Base-by-base conservation (phyloP, 2,797 vertebrate genomes). In the Serranus cabrilla region DNA sequence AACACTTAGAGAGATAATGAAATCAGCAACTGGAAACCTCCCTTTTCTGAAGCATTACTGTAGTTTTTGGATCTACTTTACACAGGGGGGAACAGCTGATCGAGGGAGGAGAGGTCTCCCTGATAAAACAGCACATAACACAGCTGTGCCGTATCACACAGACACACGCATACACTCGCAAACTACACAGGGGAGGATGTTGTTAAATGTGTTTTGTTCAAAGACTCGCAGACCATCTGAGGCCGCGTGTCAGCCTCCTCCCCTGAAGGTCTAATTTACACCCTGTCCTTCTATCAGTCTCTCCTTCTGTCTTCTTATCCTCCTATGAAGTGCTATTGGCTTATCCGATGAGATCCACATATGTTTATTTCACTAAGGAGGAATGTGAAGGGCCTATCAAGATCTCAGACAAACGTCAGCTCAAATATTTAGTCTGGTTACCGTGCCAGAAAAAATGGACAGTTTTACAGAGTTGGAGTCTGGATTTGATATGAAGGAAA, bases 191-290 rank as follows among this genome's bases (percentile, higher is more conserved):
- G 74, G 90, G 80, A 91, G 80, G 86, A 81, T 76, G 87, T 66
- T 89, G 82, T 87, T 87, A 80, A 89, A 75, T 81, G 66, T 82
- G 73, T 78, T 90, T 87, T 85, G 68, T 77, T 89, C 78, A 89
- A 85, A 88, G 85, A 68, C 74, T 84, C 18, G 9, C 45, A 59
- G 83, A 81, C 84, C 84, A 87, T 90, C 81, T 85, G 86, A 83
- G 83, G 71, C 69, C 43, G 58, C 69, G 74, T 63, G 80, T 89
- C 87, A 83, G 54, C 67, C 79, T 86, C 78, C 83, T 84, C 65
- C 86, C 83, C 52, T 63, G 16, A 76, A 85, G 76, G 69, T 80
- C 76, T 87, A 83, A 91, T 92, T 90, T 84, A 83, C 81, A 71
- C 87, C 64, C 51, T 55, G 66, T 81, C 71, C 86, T 79, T 88